phyloP scores from a whole-genome alignment of 1,140 invertebrate genomes.

The Ceratosolen fusciceps region DNA sequence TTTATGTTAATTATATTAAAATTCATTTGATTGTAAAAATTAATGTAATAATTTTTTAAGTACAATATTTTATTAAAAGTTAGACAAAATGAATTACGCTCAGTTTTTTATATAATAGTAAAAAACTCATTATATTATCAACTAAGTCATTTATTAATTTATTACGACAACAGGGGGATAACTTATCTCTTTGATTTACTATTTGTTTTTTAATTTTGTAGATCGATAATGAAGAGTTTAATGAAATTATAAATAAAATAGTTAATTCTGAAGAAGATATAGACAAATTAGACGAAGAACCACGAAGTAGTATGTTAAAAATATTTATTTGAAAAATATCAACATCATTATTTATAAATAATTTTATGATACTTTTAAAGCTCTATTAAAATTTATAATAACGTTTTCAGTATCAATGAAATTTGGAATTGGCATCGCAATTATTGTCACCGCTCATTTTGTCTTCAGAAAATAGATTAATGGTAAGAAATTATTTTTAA shows the following conservation, averaged over 20 bases:
- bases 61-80: no score
- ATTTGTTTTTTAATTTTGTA: no score
- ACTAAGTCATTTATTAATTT: no score
- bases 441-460: constrained; percentile 83
- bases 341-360: not conserved
- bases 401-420: constrained; percentile 83
- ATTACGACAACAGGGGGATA: no score
- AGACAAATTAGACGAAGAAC: constrained; percentile 65
- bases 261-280: constrained; percentile 56
- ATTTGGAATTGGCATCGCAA: constrained; percentile 81
- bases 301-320: constrained; percentile 61
- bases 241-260: constrained; percentile 62
- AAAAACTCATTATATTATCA: no score
- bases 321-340: constrained; percentile 32
- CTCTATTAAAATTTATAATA: constrained; percentile 54
- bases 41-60: no score
- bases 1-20: no score
- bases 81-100: no score
- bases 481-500: constrained; percentile 55
- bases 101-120: no score
- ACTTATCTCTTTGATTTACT: no score
- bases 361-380: no score
- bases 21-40: no score
- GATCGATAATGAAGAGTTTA: constrained; percentile 58
- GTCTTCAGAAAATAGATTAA: constrained; percentile 75